Base-by-base conservation (phyloP, 2,113 vertebrate genomes). In the Scomber scombrus region DNA sequence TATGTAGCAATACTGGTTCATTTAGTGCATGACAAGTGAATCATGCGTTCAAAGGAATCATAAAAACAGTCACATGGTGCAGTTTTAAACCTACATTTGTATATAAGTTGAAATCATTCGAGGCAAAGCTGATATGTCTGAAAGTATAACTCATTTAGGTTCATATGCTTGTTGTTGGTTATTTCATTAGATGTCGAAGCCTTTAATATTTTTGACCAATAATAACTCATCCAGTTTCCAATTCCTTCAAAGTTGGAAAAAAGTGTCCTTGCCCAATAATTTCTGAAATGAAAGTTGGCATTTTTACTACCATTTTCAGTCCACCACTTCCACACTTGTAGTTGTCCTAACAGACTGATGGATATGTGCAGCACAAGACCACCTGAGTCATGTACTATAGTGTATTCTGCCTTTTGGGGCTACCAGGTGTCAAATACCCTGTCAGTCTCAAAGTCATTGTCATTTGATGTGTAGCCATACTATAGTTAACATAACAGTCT, bases 1-100 rank as follows among this genome's bases (percentile, higher is more conserved):
- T 40, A 23, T 49, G 71, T 81, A 71, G 72, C 57, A 3, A 29
- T 18, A n/a, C 57, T 45, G 12, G 26, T 54, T 56, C 52, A 21
- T 60, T 43, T 10, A 43, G 21, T 45, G 58, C 16, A 18, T 16
- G 50, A 61, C 23, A n/a, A 66, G 50, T 70, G 55, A 70, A 54
- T 69, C 60, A 54, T 54, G 18, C 52, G 18, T 21, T 54, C 52
- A 54, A 8, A 7, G 21, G 15, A 40, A 2, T 40, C 7, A 40
- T 9, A 40, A 40, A 40, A 40, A 40, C 46, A 55, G 26, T 16
- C 43, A 26, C 23, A 1, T 26, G 2, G 23, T 26, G 23, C 23
- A 26, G 23, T 26, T 26, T 26, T 26, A 26, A 26, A 26, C 23
- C 23, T 26, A 26, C 23, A 40, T n/a, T 34, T 52, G 21, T 3